A percentile compares a stretch with the other conserved stretches of the same genome.
Evolutionary conservation across 2,888 invertebrate species (phyloP).

Genomic region (Thera obeliscata): DNA sequence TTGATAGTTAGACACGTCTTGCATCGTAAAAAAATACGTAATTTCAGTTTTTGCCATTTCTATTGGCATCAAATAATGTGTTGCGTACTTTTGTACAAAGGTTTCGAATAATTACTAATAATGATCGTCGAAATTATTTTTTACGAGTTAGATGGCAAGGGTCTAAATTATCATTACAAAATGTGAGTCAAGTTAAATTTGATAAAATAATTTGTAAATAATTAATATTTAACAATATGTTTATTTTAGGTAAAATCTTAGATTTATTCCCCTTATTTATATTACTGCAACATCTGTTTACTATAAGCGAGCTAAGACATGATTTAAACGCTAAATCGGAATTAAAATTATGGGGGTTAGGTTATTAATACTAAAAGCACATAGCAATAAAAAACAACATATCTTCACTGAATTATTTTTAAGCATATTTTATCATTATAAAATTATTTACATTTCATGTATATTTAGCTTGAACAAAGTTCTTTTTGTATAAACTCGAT

Average conservation of each 20-base stretch:
- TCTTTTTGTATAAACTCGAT: conserved; percentile 56
- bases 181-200: conserved; percentile 25
- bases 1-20: not conserved
- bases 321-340: not conserved
- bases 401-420: conserved; percentile 43
- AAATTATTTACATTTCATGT: conserved; percentile 50
- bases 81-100: not conserved
- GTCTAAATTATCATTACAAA: conserved; percentile 4
- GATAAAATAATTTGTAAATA: conserved; percentile 24
- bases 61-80: no score
- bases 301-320: not conserved
- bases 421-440: conserved; percentile 32
- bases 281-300: not conserved
- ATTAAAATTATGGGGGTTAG: not conserved
- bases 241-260: not conserved
- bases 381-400: conserved; percentile 46
- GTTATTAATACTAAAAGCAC: conserved; percentile 26
- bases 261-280: not conserved
- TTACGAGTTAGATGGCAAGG: not conserved
- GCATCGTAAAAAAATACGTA: not conserved
- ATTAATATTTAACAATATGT: not conserved
- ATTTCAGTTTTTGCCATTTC: not conserved
- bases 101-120: not conserved
- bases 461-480: conserved; percentile 78
- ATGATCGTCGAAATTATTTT: not conserved